Evolutionary conservation across 2,797 vertebrate species (phyloP), one percentile per base, ranked within the genome.

Genomic region (Lates japonicus): DNA sequence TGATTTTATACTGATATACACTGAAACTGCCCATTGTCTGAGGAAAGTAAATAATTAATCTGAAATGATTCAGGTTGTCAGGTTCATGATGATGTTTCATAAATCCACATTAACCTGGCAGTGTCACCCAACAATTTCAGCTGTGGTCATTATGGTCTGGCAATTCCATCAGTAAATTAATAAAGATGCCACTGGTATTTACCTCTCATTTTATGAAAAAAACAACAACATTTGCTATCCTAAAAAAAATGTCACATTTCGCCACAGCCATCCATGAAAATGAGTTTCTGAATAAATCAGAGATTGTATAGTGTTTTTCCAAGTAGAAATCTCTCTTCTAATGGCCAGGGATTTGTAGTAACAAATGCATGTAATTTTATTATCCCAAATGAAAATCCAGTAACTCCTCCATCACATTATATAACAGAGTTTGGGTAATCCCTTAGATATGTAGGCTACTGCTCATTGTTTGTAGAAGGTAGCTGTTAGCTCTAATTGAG

Each of bases 371-470:
- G 33, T 51, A 22, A 62, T 76, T 61, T 4, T 76, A 25, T 76
- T 67, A 70, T 71, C 37, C 67, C 37, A 31, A 33, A 71, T 29
- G 25, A 42, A 59, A 49, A 44, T 39, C 22, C 33, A 14, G 5
- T 14, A 11, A 61, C 19, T 22, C 10, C 49, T n/a, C 57, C 5
- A 69, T 39, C 51, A 75, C 13, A 49, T 81, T 58, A 78, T 46
- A 41, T 74, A 65, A 79, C 14, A 68, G 68, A 57, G 31, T 59
- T 74, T 62, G 22, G 46, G 5, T 70, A 68, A 78, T 78, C 62
- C 55, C 25, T 68, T 3, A 25, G 1, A 59, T 17, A 8, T 20
- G 3, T 2, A 46, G 13, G 29, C 42, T 46, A 33, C 33, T 31
- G n/a, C 22, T 64, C 52, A 60, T 64, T 19, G 35, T 48, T 68